Evolutionary conservation across 2,888 invertebrate genomes (phyloP).

Genomic region (Hoplodrina blanda): DNA sequence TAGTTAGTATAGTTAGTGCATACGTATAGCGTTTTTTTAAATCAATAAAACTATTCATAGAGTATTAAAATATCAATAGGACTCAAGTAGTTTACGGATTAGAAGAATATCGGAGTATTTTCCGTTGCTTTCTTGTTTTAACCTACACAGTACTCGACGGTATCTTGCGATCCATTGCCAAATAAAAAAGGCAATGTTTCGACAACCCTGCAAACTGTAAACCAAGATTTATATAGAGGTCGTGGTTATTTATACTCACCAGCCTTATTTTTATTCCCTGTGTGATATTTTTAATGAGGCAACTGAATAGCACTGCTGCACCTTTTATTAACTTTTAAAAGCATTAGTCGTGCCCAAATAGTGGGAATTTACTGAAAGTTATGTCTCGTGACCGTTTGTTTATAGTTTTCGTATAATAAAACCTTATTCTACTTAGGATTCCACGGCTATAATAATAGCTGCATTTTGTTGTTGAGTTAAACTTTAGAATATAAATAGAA

Average conservation of each 20-base stretch:
- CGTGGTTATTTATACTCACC: constrained; percentile 86
- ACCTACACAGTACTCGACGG: background rate
- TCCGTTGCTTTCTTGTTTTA: constrained; percentile 8
- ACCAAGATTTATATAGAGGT: constrained; percentile 88
- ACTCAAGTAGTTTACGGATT: background rate
- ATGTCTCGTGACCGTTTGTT: constrained; percentile 67
- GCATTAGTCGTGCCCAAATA: constrained; percentile 77
- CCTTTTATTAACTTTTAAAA: constrained; percentile 87
- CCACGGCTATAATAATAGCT: constrained; percentile 42
- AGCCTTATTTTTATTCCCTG: constrained; percentile 88
- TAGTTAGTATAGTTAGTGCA: no score
- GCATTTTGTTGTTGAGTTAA: constrained; percentile 44
- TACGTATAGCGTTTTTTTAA: no score
- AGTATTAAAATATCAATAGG: no score
- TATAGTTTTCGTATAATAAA: constrained; percentile 64
- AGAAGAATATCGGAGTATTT: constrained; percentile 6
- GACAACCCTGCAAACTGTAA: constrained; percentile 83
- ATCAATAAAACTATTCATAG: no score
- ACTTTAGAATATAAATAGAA: constrained; percentile 31
- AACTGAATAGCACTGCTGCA: constrained; percentile 84
- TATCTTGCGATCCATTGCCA: constrained; percentile 41
- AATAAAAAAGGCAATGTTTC: constrained; percentile 59
- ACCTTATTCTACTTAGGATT: constrained; percentile 62
- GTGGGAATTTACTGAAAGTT: constrained; percentile 71
- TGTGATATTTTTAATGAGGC: constrained; percentile 90